phyloP scores from a whole-genome alignment of 2,113 vertebrate genomes.

The Sylvietta virens region DNA sequence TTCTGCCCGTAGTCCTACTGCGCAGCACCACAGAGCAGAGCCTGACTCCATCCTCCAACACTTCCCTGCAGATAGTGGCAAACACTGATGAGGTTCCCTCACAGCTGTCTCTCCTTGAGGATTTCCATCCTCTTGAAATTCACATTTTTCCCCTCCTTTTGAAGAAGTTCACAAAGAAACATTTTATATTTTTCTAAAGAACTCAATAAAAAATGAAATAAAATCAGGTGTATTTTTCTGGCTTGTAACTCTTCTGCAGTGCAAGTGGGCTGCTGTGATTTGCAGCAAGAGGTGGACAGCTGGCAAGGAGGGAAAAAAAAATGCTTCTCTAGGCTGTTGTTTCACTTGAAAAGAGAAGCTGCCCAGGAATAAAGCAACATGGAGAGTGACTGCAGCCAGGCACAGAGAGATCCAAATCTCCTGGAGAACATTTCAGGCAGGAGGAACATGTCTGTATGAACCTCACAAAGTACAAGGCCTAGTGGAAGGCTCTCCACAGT shows the following conservation, averaged over 20 bases:
- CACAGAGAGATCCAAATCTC: background rate
- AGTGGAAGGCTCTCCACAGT: background rate
- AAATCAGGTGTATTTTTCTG: background rate
- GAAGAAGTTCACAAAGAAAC: background rate
- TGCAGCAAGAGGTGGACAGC: background rate
- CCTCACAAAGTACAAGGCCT: background rate
- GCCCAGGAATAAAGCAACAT: rapidly evolving
- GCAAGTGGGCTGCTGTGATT: background rate
- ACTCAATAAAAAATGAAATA: background rate
- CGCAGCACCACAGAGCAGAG: background rate
- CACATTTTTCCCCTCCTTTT: background rate
- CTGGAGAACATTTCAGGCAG: background rate
- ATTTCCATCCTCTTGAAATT: background rate
- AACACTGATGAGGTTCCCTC: background rate
- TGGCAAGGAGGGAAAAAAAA: background rate
- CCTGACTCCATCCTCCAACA: background rate
- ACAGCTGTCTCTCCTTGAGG: background rate
- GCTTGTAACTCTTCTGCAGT: background rate
- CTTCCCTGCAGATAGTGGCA: background rate
- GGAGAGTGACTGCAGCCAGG: background rate
- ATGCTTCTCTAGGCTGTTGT: background rate
- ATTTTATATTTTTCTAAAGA: background rate
- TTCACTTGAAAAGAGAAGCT: background rate
- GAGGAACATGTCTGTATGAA: background rate
- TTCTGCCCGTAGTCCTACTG: background rate